Percentiles rank a stretch among this genome's conserved stretches.
Conservation (phyloP, 1,140 invertebrate genomes). For the Hylaeus anthracinus region DNA sequence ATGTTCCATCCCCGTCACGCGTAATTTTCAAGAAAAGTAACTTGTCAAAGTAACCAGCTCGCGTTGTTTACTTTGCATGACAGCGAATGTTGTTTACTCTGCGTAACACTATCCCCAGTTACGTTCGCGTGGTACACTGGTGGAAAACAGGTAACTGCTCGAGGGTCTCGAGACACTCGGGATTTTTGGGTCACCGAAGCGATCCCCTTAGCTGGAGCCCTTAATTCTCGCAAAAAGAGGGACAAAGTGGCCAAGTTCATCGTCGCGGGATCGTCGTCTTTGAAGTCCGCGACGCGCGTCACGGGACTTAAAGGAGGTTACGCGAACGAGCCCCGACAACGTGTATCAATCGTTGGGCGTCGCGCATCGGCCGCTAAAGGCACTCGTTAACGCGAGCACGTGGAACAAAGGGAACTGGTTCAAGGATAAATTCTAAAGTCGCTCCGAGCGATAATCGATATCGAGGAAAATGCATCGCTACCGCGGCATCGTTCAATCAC, state of each 20-base stretch:
- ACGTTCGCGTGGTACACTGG: too few species aligned
- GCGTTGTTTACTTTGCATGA: too few species aligned
- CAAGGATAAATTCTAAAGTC: conserved; percentile 44
- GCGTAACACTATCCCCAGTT: too few species aligned
- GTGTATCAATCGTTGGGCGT: background rate
- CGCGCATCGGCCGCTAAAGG: background rate
- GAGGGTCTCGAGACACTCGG: background rate
- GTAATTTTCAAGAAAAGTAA: too few species aligned
- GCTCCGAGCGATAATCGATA: conserved; percentile 32
- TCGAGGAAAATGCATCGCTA: conserved; percentile 8
- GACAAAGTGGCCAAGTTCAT: background rate
- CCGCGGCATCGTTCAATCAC: conserved; percentile 30
- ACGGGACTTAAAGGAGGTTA: background rate
- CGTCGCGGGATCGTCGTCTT: background rate
- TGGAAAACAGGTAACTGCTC: too few species aligned
- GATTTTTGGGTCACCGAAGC: background rate
- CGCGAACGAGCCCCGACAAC: background rate
- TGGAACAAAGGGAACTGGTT: conserved; percentile 32
- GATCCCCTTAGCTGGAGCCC: background rate
- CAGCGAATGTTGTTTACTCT: too few species aligned
- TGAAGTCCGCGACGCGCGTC: background rate
- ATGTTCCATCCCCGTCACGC: too few species aligned
- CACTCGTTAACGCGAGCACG: conserved; percentile 28
- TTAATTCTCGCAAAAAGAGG: too few species aligned
- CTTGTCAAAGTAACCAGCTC: too few species aligned